A percentile compares a stretch with the other conserved stretches of the same genome.
phyloP scores from a whole-genome alignment of 2,888 invertebrate genomes.

The Acanthoscelides obtectus region DNA sequence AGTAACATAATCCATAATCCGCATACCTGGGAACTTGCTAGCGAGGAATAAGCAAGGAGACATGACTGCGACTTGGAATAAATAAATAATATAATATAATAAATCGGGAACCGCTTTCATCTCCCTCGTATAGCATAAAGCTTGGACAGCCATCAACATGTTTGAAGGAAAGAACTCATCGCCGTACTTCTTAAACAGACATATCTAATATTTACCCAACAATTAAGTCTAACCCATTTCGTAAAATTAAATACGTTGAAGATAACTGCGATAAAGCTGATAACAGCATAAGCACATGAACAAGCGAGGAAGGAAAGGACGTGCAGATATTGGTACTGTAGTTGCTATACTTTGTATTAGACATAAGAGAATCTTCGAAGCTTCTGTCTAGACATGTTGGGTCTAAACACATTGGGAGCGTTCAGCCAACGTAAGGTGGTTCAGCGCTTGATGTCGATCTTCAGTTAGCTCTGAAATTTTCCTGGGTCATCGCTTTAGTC shows the following conservation, averaged over 20 bases:
- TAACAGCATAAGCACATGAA: neutral
- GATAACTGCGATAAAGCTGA: neutral
- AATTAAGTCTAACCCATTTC: neutral
- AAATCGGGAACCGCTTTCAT: too few relatives aligned
- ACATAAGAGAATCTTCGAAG: neutral
- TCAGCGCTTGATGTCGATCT: too few relatives aligned
- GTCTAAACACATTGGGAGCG: too few relatives aligned
- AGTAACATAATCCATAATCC: too few relatives aligned
- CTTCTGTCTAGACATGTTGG: too few relatives aligned
- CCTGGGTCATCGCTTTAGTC: too few relatives aligned
- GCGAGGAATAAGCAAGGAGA: too few relatives aligned
- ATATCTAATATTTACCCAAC: neutral
- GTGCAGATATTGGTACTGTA: neutral
- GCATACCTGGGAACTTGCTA: too few relatives aligned
- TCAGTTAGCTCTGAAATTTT: too few relatives aligned
- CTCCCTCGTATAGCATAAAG: neutral
- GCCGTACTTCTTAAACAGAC: neutral
- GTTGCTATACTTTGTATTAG: neutral
- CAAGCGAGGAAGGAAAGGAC: neutral
- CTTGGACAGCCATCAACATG: neutral
- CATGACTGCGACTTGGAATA: too few relatives aligned
- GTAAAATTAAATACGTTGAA: neutral
- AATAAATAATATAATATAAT: too few relatives aligned
- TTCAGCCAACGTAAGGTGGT: too few relatives aligned
- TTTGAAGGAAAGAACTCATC: neutral